Percentiles rank a stretch among this genome's conserved stretches.
Evolutionary conservation across 2,888 invertebrate genomes (phyloP).

Genomic region (Phengaris alcon): DNA sequence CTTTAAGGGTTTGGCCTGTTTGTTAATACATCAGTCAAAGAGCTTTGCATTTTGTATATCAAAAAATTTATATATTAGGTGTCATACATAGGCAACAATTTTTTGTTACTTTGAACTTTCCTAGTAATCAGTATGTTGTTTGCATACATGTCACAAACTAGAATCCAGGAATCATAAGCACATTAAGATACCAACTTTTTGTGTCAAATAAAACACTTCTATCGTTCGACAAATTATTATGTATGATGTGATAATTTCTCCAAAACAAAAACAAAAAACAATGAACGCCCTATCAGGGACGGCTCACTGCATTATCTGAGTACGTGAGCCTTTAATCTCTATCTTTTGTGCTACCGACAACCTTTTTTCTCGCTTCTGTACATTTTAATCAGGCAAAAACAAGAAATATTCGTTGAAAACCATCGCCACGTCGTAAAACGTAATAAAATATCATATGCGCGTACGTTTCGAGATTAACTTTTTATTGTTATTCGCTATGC

Average conservation of each 20-base stretch:
- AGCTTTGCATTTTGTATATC: too few species aligned
- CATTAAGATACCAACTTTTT: slow-evolving; percentile 45
- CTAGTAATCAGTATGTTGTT: too few species aligned
- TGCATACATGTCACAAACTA: neutral
- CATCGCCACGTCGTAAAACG: slow-evolving; percentile 63
- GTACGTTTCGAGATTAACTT: slow-evolving; percentile 36
- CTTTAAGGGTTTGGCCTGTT: too few species aligned
- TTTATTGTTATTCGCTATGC: slow-evolving; percentile 32
- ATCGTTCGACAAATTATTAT: slow-evolving; percentile 45
- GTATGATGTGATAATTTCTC: slow-evolving; percentile 56
- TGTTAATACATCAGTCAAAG: too few species aligned
- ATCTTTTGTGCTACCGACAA: slow-evolving; percentile 66
- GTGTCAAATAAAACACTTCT: slow-evolving; percentile 1
- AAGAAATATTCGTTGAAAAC: slow-evolving; percentile 65
- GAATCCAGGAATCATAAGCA: neutral
- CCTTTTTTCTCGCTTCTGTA: slow-evolving; percentile 68
- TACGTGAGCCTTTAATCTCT: slow-evolving; percentile 57
- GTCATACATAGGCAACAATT: too few species aligned
- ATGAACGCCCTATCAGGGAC: slow-evolving; percentile 63
- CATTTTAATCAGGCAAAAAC: slow-evolving; percentile 73
- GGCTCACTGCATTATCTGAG: slow-evolving; percentile 57
- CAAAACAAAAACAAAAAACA: slow-evolving; percentile 67
- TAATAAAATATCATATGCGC: slow-evolving; percentile 43
- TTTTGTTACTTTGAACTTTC: too few species aligned
- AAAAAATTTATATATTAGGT: too few species aligned